Evolutionary conservation across 2,888 invertebrate genomes (phyloP).

Genomic region (Bibio marci): DNA sequence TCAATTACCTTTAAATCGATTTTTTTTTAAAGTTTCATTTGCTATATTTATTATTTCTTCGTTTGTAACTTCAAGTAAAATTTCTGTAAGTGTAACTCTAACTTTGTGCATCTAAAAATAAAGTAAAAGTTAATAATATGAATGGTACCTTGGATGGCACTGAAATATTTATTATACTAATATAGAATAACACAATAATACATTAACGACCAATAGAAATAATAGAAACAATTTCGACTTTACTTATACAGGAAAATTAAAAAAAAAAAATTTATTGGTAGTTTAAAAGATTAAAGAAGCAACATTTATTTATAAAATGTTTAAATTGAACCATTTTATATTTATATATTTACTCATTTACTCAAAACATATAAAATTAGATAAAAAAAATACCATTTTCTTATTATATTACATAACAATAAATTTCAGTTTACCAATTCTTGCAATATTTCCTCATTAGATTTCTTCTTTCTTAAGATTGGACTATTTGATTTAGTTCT

Average conservation of each 20-base stretch:
- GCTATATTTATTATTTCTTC: constrained; percentile 72
- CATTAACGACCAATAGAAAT: no score
- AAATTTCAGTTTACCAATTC: constrained; percentile 44
- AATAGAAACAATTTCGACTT: not conserved
- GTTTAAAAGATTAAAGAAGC: no score
- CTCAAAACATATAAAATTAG: no score
- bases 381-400: no score
- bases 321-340: no score
- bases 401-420: constrained; percentile 1
- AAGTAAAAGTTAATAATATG: no score
- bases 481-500: constrained; percentile 13
- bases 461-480: constrained; percentile 30
- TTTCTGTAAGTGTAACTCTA: constrained; percentile 76
- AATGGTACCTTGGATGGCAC: no score
- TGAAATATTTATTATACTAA: no score
- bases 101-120: constrained; percentile 64
- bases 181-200: no score
- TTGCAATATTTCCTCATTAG: constrained; percentile 44
- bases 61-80: constrained; percentile 85
- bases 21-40: constrained; percentile 68
- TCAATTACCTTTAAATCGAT: constrained; percentile 65
- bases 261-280: not conserved
- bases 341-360: no score
- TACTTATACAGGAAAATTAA: not conserved
- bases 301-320: no score